phyloP scores from a whole-genome alignment of 2,113 vertebrate genomes.

The Centrocercus urophasianus region DNA sequence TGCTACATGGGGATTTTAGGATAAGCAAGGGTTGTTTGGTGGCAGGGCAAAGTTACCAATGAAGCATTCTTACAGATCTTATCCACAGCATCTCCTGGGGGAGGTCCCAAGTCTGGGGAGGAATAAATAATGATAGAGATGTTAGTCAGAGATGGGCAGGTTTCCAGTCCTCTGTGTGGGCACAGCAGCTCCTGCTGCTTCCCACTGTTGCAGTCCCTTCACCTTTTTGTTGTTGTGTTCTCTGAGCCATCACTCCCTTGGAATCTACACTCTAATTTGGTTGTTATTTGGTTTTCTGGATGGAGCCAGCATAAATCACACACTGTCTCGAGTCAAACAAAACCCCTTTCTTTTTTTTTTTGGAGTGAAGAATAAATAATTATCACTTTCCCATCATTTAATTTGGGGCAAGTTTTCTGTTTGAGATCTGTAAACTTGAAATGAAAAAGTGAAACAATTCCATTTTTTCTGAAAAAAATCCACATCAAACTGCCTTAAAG shows the following conservation, averaged over 20 bases:
- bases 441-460: background rate
- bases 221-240: background rate
- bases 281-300: too few relatives aligned
- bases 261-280: background rate
- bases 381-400: background rate
- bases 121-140: background rate
- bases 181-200: constrained; percentile 13
- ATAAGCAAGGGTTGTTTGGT: background rate
- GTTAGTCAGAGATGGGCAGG: constrained; percentile 50
- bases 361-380: background rate
- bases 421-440: background rate
- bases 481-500: background rate
- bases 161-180: background rate
- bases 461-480: background rate
- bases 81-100: background rate
- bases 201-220: background rate
- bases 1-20: background rate
- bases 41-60: background rate
- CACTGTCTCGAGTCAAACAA: background rate
- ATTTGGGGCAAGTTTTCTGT: background rate
- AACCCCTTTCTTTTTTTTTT: background rate
- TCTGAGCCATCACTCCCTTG: fast-evolving
- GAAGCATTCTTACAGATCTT: constrained; percentile 1
- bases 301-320: background rate
- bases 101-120: background rate